phyloP scores from a whole-genome alignment of 2,888 invertebrate species.

The Caenorhabditis sulstoni region DNA sequence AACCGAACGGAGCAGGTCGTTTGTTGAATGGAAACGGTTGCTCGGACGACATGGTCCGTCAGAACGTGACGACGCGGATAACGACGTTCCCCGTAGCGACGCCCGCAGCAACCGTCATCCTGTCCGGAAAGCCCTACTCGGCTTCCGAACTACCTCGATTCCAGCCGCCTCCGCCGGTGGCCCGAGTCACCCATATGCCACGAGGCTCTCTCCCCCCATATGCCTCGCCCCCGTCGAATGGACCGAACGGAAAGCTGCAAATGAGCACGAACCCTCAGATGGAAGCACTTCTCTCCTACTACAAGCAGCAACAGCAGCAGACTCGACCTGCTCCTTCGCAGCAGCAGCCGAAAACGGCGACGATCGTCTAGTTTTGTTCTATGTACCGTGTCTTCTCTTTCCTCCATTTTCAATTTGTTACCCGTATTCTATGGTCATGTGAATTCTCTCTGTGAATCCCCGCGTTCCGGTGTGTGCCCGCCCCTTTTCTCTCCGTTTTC shows the following conservation, averaged over 20 bases:
- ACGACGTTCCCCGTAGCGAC: constrained; percentile 71
- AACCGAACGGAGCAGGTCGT: constrained; percentile 29
- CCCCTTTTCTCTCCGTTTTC: constrained; percentile 6
- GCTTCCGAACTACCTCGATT: constrained; percentile 64
- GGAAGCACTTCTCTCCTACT: constrained; percentile 72
- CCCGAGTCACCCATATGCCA: constrained; percentile 57
- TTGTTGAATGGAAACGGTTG: constrained; percentile 35
- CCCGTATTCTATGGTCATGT: constrained; percentile 52
- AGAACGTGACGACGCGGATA: constrained; percentile 58
- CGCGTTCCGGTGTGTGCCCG: constrained; percentile 29
- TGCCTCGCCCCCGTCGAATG: constrained; percentile 5
- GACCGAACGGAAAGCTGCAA: constrained; percentile 54
- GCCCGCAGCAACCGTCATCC: constrained; percentile 39
- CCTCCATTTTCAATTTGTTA: constrained; percentile 14
- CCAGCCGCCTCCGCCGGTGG: constrained; percentile 56
- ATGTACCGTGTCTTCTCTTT: constrained; percentile 28
- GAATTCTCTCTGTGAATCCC: constrained; percentile 44
- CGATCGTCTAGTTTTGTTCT: constrained; percentile 66
- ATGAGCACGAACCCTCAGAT: constrained; percentile 69
- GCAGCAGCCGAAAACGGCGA: constrained; percentile 68
- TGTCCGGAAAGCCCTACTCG: constrained; percentile 60
- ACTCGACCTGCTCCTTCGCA: constrained; percentile 32
- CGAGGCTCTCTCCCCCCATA: constrained; percentile 64
- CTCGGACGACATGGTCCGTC: constrained; percentile 46
- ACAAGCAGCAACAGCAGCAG: constrained; percentile 63